Base-by-base conservation (phyloP, 2,888 invertebrate species). In the Eristalis tenax region DNA sequence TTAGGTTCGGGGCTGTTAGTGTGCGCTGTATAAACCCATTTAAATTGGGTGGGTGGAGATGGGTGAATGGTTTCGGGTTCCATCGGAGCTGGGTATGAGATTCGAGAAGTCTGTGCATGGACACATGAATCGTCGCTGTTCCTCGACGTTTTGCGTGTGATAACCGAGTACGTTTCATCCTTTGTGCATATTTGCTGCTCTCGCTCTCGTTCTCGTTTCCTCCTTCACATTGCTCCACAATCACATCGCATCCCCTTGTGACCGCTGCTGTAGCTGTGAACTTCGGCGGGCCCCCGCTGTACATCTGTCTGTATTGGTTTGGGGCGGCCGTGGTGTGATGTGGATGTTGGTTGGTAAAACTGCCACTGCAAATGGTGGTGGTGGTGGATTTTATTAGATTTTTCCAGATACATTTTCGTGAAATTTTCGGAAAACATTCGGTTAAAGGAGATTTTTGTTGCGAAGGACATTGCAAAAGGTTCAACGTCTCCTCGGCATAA, bases 391-490 rank as follows among this genome's bases (percentile, higher is more conserved):
- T 87, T 87, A 87, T 87, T 87, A 87, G 87, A 87, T 87, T 87
- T 83, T 87, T 87, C 79, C 83, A 80, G 83, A 80, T 83, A 82
- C 77, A 71, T 68, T 81, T 77, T 86, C 82, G 76, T 83, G 83
- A 80, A 87, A 87, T 87, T 87, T 87, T 87, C 73, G 69, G 80
- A 80, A 32, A 87, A 87, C 87, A 87, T 87, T 87, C 83, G 76
- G 87, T 87, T 83, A 83, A 87, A 87, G 87, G 76, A 83, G 71
- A 83, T 76, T 79, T 87, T 83, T 80, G 87, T 87, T 87, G 87
- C 83, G 87, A 83, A 87, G 87, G 87, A 83, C 87, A 87, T 83
- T 86, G 87, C 87, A 80, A 87, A 83, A 83, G 87, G 87, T 79
- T 87, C 56, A 43, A 66, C 78, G 68, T 66, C 69, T 76, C n/a